phyloP scores from a whole-genome alignment of 2,797 vertebrate species.

The Catostomus latipinnis region DNA sequence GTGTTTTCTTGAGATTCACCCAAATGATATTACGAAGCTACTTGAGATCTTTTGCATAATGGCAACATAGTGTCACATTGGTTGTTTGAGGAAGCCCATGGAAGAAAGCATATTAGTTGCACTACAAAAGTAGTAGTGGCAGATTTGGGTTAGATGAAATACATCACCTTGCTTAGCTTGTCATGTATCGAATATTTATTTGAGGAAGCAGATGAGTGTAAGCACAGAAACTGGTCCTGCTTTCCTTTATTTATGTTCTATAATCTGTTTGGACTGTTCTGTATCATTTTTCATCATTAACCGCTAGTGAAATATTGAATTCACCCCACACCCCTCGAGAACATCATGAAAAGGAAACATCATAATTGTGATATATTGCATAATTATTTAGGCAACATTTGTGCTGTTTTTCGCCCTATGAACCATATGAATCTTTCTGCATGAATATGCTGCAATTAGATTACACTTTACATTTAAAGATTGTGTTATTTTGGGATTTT shows the following conservation, averaged over 20 bases:
- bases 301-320: constrained; percentile 20
- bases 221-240: constrained; percentile 4
- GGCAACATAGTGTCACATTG: constrained; percentile 8
- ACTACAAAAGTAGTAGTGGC: constrained; percentile 33
- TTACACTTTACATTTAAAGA: background rate
- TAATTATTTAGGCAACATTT: background rate
- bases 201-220: constrained; percentile 10
- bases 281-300: background rate
- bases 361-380: background rate
- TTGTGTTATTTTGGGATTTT: too few species aligned
- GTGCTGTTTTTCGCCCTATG: background rate
- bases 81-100: background rate
- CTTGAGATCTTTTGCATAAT: constrained; percentile 8
- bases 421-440: background rate
- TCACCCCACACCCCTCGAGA: background rate
- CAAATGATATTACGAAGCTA: background rate
- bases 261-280: background rate
- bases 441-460: background rate
- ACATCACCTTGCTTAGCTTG: constrained; percentile 26
- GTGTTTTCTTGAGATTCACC: background rate
- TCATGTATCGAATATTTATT: constrained; percentile 34
- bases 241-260: background rate
- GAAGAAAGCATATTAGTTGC: constrained; percentile 26
- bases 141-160: constrained; percentile 47
- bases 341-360: background rate